These are phyloP conservation scores for Lordiphosa stackelbergi DNA, from an alignment of 1,140 invertebrate species.

Conservation along the genomic window DNA sequence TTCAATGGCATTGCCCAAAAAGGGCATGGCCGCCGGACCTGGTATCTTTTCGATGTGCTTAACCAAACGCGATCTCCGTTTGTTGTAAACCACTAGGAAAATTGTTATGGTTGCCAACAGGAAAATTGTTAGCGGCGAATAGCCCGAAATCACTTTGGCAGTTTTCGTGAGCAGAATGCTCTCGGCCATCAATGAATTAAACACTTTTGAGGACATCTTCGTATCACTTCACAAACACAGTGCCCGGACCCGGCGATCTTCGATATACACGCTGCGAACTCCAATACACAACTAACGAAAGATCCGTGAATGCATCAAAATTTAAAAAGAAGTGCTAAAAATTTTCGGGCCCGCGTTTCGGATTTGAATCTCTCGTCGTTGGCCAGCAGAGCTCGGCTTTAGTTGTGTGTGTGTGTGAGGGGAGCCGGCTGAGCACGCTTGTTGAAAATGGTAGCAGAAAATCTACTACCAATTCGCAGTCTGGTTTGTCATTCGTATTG, in stretches of 20 bases:
- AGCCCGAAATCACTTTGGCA: constrained; percentile 58
- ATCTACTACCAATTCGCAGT: constrained; percentile 27
- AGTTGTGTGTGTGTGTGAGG: constrained; percentile 20
- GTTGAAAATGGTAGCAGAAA: constrained; percentile 31
- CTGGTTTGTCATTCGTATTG: constrained; percentile 22
- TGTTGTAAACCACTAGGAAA: constrained; percentile 76
- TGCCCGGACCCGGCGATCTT: constrained; percentile 25
- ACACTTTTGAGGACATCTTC: constrained; percentile 68
- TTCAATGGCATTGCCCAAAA: constrained; percentile 80
- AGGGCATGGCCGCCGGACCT: constrained; percentile 80
- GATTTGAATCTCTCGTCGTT: constrained; percentile 33
- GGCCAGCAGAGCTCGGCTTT: constrained; percentile 43
- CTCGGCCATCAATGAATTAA: constrained; percentile 65
- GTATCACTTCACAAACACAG: constrained; percentile 6
- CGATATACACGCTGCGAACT: constrained; percentile 60
- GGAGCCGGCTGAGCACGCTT: constrained; percentile 31
- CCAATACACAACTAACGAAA: constrained; percentile 74
- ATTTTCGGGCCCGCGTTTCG: constrained; percentile 60
- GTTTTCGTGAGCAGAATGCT: constrained; percentile 65
- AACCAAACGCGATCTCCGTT: constrained; percentile 72
- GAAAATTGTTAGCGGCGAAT: constrained; percentile 67
- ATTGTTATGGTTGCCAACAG: constrained; percentile 49
- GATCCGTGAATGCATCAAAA: constrained; percentile 75
- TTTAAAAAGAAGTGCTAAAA: constrained; percentile 77
- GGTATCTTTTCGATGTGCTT: constrained; percentile 78